Base-by-base conservation (phyloP, 2,888 invertebrate genomes). In the Nymphalis polychloros region DNA sequence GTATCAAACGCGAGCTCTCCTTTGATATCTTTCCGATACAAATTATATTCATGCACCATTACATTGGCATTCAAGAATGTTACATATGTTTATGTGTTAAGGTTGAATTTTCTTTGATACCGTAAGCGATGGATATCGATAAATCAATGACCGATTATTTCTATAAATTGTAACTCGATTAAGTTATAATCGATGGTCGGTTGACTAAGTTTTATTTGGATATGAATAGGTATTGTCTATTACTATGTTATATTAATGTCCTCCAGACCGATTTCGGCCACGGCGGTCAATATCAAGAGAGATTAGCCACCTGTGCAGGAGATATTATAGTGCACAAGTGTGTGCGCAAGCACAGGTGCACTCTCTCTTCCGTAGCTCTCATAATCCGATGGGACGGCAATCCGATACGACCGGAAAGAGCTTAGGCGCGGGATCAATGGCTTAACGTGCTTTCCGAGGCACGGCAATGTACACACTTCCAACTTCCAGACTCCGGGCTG, bases 81-180 rank as follows among this genome's bases (percentile, higher is more conserved):
- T 81, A 77, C 74, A 67, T 84, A 81, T 0, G 0, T 2, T 0
- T 1, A 3, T 0, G 0, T 0, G 0, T 41, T 80, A 84, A 68
- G 70, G 77, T 75, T 10, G 5, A 63, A 64, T 76, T 70, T 82
- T 2, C n/a, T 59, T 3, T 70, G 23, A 13, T 0, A 13, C 4
- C 6, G 59, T 0, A 17, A 0, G 5, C 16, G 60, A 6, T 31
- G 16, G n/a, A 35, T 69, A 68, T 79, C 80, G 80, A 89, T 92
- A 92, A 90, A 91, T 92, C 90, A 90, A 83, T 83, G 85, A 83
- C 86, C 88, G 89, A 90, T 91, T 92, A 91, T 91, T 91, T 89
- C 90, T 90, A 90, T 90, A 92, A 92, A 91, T 92, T 70, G 69
- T 73, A 71, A 71, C 74, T 74, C 74, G 71, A 73, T 71, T 74